Conservation (phyloP, 2,113 vertebrate genomes). For the Neodontobutis hainanensis region DNA sequence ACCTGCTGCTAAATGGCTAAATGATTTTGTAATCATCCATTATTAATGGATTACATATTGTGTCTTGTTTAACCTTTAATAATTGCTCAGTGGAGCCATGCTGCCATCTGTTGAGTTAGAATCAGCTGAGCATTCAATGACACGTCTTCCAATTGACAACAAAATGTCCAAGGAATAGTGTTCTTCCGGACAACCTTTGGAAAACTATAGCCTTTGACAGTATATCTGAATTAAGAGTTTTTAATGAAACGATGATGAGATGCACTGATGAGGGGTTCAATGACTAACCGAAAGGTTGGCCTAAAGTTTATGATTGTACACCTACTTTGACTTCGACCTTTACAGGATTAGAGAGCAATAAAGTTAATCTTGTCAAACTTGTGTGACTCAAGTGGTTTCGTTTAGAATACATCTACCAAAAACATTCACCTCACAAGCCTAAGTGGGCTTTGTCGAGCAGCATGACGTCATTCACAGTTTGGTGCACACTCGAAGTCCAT, state of each 20-base stretch:
- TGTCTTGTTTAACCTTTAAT: conserved; percentile 4
- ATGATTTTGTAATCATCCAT: conserved; percentile 10
- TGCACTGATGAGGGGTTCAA: too few species aligned
- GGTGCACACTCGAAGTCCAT: conserved; percentile 1
- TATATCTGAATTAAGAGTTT: too few species aligned
- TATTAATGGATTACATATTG: conserved; percentile 13
- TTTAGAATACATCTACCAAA: neutral
- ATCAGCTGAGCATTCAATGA: conserved; percentile 7
- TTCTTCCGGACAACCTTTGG: too few species aligned
- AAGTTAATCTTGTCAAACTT: neutral
- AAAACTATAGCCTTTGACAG: too few species aligned
- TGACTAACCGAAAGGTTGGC: too few species aligned
- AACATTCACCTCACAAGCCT: neutral
- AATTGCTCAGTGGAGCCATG: neutral
- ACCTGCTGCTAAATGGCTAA: neutral
- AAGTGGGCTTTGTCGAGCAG: neutral
- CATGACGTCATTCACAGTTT: conserved; percentile 12
- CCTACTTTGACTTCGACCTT: neutral
- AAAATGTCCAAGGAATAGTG: neutral
- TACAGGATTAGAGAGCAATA: neutral
- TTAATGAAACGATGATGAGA: too few species aligned
- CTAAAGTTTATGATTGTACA: too few species aligned
- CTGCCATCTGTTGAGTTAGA: conserved; percentile 7
- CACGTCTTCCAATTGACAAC: neutral
- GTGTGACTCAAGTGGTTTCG: neutral